A percentile compares a stretch with the other conserved stretches of the same genome.
These are phyloP conservation scores for Porites cylindrica DNA, from an alignment of 92 coral and sea anemone genomes.

Conservation along the genomic window DNA sequence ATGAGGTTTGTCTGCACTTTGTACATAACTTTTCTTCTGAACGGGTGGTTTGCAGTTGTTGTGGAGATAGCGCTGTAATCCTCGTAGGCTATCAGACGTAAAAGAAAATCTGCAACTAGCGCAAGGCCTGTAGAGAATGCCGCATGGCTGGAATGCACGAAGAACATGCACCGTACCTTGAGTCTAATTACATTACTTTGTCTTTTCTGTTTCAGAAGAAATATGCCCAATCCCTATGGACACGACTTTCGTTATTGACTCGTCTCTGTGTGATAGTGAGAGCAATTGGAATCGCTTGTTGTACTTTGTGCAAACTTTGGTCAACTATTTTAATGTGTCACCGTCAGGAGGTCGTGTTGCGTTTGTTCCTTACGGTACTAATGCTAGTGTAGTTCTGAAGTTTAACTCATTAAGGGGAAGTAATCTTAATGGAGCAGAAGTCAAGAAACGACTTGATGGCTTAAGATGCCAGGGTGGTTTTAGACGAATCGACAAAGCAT, in stretches of 20 bases:
- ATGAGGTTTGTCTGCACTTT: not conserved
- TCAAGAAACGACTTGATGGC: not conserved
- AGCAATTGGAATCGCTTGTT: not conserved
- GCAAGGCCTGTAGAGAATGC: too few relatives aligned
- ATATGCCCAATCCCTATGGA: conserved; percentile 4
- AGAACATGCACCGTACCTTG: too few relatives aligned
- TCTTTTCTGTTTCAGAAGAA: not conserved
- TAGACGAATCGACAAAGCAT: conserved; percentile 14
- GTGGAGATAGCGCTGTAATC: too few relatives aligned
- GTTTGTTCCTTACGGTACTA: conserved; percentile 54
- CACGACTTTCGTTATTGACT: not conserved
- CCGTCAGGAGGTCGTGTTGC: conserved; percentile 66
- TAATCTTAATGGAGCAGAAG: conserved; percentile 45
- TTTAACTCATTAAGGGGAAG: conserved; percentile 69
- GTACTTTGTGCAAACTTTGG: conserved; percentile 44
- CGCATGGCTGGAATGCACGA: too few relatives aligned
- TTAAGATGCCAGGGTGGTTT: conserved; percentile 10
- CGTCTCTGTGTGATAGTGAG: conserved; percentile 70
- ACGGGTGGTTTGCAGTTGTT: too few relatives aligned
- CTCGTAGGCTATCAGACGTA: too few relatives aligned
- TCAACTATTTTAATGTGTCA: conserved; percentile 68
- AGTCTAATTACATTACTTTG: too few relatives aligned
- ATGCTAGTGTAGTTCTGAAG: conserved; percentile 59
- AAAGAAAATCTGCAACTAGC: too few relatives aligned
- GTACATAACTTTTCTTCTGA: too few relatives aligned